phyloP scores from a whole-genome alignment of 2,888 invertebrate genomes.

The Barypeithes pellucidus region DNA sequence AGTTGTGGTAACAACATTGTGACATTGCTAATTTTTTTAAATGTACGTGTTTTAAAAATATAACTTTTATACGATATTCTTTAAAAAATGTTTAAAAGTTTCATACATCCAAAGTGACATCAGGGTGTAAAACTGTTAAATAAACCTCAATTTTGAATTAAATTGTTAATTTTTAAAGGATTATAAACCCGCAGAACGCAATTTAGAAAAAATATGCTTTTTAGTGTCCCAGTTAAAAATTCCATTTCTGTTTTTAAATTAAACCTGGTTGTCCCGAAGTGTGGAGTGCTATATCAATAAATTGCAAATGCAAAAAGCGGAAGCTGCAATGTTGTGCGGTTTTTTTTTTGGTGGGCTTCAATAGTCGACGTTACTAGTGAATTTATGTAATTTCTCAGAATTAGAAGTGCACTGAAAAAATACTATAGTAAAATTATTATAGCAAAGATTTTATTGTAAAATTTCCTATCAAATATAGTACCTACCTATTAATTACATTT shows the following conservation, averaged over 20 bases:
- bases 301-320: background rate
- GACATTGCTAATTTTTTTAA: too few relatives aligned
- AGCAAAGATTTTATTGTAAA: too few relatives aligned
- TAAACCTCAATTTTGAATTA: conserved; percentile 33
- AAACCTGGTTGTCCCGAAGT: conserved; percentile 17
- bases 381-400: too few relatives aligned
- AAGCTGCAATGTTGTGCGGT: background rate
- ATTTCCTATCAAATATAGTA: too few relatives aligned
- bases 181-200: conserved; percentile 32
- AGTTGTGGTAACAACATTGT: too few relatives aligned
- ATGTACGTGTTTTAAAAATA: too few relatives aligned
- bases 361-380: too few relatives aligned
- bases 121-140: background rate
- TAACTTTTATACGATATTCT: background rate
- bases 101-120: conserved; percentile 7
- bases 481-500: too few relatives aligned
- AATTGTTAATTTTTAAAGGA: conserved; percentile 35
- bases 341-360: too few relatives aligned
- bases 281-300: conserved; percentile 9
- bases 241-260: conserved; percentile 37
- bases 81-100: background rate
- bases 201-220: conserved; percentile 42
- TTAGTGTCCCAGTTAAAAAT: conserved; percentile 34
- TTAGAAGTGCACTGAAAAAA: too few relatives aligned
- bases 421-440: too few relatives aligned